These are phyloP conservation scores for Phalacrocorax brasilianus DNA, from an alignment of 2,113 vertebrate species.

Conservation along the genomic window DNA sequence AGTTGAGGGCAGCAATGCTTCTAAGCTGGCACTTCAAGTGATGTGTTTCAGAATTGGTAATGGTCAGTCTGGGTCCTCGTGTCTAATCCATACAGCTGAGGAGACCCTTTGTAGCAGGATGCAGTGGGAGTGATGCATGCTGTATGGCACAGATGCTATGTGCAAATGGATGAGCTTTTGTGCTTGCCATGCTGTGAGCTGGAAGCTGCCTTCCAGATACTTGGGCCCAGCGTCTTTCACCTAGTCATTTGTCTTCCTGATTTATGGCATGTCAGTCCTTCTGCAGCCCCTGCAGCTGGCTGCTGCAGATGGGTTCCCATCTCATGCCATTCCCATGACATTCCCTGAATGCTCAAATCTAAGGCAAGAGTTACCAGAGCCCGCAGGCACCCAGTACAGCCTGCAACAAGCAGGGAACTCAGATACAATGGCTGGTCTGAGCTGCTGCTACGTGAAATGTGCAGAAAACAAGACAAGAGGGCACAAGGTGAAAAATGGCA, in stretches of 20 bases:
- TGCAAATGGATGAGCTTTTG: conserved; percentile 18
- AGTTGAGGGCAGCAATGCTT: not conserved
- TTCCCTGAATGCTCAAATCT: not conserved
- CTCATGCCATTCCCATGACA: not conserved
- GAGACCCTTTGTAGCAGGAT: not conserved
- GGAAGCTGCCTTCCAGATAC: conserved; percentile 4
- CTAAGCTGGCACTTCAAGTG: not conserved
- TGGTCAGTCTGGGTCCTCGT: accelerated
- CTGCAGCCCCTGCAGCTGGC: not conserved
- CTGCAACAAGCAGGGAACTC: not conserved
- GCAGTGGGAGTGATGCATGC: not conserved
- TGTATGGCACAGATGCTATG: not conserved
- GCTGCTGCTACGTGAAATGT: not conserved
- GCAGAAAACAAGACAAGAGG: not conserved
- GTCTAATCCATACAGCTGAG: not conserved
- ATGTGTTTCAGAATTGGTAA: not conserved
- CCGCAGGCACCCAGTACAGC: not conserved
- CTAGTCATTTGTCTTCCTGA: conserved; percentile 2
- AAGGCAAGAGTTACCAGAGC: not conserved
- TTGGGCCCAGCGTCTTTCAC: not conserved
- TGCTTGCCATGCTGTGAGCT: not conserved
- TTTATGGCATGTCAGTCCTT: not conserved
- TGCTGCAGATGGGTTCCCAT: conserved; percentile 14
- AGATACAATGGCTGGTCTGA: not conserved
- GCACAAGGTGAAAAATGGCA: not conserved